A percentile compares a stretch with the other conserved stretches of the same genome.
Evolutionary conservation across 2,888 invertebrate species (phyloP).

Genomic region (Adineta ricciae): DNA sequence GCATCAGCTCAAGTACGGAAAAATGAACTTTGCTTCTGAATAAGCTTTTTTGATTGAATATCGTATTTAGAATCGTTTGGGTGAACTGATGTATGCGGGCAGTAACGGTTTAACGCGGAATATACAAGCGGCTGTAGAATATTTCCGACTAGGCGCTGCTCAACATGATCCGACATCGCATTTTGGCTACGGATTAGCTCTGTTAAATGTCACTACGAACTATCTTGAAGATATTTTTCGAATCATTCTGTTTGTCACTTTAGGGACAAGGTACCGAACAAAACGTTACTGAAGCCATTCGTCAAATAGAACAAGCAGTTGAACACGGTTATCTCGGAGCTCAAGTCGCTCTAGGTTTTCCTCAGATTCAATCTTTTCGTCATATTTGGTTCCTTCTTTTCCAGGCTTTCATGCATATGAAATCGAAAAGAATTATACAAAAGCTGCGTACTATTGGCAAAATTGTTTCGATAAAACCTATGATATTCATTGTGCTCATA

Average conservation of each 20-base stretch:
- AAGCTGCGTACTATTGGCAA: constrained; percentile 38
- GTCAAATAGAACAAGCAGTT: constrained; percentile 41
- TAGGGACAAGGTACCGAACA: constrained; percentile 44
- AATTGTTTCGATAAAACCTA: background rate
- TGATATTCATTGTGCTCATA: constrained; percentile 13
- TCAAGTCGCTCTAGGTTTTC: background rate
- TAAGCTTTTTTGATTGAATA: background rate
- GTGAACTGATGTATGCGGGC: constrained; percentile 41
- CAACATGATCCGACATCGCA: constrained; percentile 42
- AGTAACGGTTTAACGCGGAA: constrained; percentile 45
- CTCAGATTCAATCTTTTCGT: background rate
- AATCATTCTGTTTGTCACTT: background rate
- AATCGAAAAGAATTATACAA: constrained; percentile 39
- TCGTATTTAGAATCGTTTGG: background rate
- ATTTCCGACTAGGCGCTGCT: constrained; percentile 43
- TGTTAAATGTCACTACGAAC: constrained; percentile 43
- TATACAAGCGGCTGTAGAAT: constrained; percentile 42
- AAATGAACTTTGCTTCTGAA: background rate
- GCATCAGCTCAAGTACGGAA: constrained; percentile 42
- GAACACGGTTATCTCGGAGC: background rate
- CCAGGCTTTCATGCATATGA: constrained; percentile 44
- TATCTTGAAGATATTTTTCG: background rate
- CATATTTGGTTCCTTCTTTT: too few relatives aligned
- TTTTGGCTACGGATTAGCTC: constrained; percentile 45
- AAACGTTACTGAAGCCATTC: constrained; percentile 40